Base-by-base conservation (phyloP, 2,888 invertebrate genomes). In the Amblyjoppa proteus region DNA sequence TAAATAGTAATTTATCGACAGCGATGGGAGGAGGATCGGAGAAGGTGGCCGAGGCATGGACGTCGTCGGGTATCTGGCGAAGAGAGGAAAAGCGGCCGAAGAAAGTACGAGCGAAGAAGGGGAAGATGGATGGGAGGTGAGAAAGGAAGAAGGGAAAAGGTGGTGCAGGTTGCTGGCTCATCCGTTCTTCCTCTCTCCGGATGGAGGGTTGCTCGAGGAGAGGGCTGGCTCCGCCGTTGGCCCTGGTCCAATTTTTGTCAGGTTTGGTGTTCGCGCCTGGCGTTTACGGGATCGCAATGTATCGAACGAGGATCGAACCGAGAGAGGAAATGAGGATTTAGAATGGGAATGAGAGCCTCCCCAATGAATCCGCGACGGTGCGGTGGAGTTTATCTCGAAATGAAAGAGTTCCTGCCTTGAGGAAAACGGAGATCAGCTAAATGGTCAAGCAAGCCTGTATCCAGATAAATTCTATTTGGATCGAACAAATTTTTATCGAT, bases 221-320 rank as follows among this genome's bases (percentile, higher is more conserved):
- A 74, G 77, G 71, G 20, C 28, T 64, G 69, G 45, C 25, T 78
- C 73, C 79, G 45, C n/a, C 76, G 20, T 88, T 92, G 92, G 90
- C 91, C 73, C 82, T 74, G 84, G 84, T 91, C 90, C 91, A 92
- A 91, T 90, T 92, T 91, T 83, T 87, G 85, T 84, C 87, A 88
- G 84, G 84, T 34, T 28, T 73, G 11, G 84, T 84, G 87, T 85
- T 88, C 85, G 84, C 86, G 85, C 89, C 83, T 74, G 75, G 81
- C 86, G 75, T 74, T 78, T 73, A 61, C 58, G 84, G 66, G 77
- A 58, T 73, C 73, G 73, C 85, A 87, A 88, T 86, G 83, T 87
- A 88, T 88, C 87, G 87, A 87, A 87, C 74, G 77, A 68, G 6
- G 45, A 68, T 87, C 81, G 88, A 90, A 80, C 71, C 87, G 88